Evolutionary conservation across 2,113 vertebrate species (phyloP).

Genomic region (Cisticola juncidis): DNA sequence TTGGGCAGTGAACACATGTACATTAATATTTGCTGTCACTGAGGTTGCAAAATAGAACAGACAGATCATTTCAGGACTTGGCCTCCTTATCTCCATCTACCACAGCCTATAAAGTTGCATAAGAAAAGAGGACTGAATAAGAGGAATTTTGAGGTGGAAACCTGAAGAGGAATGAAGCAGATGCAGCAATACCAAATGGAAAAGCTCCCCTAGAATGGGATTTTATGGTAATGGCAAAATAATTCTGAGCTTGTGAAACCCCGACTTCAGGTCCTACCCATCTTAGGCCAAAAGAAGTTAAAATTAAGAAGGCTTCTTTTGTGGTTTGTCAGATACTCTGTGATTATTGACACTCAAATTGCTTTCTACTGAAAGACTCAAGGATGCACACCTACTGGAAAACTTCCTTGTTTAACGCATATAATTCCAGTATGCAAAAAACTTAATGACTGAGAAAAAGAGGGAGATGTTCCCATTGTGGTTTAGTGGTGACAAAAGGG

Average conservation of each 20-base stretch:
- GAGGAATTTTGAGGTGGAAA: neutral
- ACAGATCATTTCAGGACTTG: slow-evolving; percentile 45
- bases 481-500: slow-evolving; percentile 25
- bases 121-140: slow-evolving; percentile 5
- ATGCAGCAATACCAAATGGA: neutral
- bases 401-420: slow-evolving; percentile 30
- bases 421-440: slow-evolving; percentile 59
- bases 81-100: slow-evolving; percentile 56
- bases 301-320: slow-evolving; percentile 51
- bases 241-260: neutral
- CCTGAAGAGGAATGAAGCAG: neutral
- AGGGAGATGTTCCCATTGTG: slow-evolving; percentile 6
- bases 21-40: slow-evolving; percentile 52
- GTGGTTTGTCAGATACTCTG: slow-evolving; percentile 39
- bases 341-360: slow-evolving; percentile 49
- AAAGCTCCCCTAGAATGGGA: neutral
- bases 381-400: neutral
- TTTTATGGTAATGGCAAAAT: neutral
- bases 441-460: slow-evolving; percentile 52
- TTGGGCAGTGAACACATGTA: neutral
- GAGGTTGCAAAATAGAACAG: slow-evolving; percentile 51
- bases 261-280: neutral
- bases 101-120: slow-evolving; percentile 32
- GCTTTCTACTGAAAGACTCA: slow-evolving; percentile 26
- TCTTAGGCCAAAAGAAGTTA: slow-evolving; percentile 33